Percentiles rank a stretch among this genome's conserved stretches.
Evolutionary conservation across 2,113 vertebrate species (phyloP).

Genomic region (Charina bottae): DNA sequence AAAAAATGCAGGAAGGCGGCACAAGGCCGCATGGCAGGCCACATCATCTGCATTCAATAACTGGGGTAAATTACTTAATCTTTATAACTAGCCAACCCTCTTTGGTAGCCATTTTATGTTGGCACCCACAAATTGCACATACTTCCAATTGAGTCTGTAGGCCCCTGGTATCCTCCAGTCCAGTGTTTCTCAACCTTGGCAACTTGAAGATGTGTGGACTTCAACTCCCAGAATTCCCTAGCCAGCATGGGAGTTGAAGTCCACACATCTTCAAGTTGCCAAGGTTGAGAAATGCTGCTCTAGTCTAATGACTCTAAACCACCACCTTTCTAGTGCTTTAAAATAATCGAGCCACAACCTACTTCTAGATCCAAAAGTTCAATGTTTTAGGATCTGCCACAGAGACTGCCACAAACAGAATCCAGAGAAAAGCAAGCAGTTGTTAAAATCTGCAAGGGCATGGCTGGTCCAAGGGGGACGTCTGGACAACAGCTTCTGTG

Average conservation of each 20-base stretch:
- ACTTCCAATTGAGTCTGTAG: not conserved
- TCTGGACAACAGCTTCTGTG: constrained; percentile 34
- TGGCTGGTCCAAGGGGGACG: not conserved
- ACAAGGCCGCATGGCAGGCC: too few species aligned
- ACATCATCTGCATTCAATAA: not conserved
- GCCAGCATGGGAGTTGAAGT: not conserved
- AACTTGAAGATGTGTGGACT: too few species aligned
- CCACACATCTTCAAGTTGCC: not conserved
- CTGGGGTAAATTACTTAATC: not conserved
- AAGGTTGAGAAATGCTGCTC: not conserved
- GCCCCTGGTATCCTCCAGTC: not conserved
- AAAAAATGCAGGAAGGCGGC: too few species aligned
- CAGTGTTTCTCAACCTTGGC: too few species aligned
- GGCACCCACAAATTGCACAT: not conserved
- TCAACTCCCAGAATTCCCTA: too few species aligned
- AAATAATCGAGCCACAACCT: not conserved
- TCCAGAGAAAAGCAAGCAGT: constrained; percentile 24
- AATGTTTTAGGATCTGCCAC: not conserved
- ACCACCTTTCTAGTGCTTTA: not conserved
- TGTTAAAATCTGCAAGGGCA: not conserved
- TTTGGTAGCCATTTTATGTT: not conserved
- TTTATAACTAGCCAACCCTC: too few species aligned
- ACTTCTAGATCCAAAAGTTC: not conserved
- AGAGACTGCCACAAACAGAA: not conserved
- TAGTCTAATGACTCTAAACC: not conserved